Conservation (phyloP, 2,888 invertebrate genomes). For the Eupithecia abbreviata region DNA sequence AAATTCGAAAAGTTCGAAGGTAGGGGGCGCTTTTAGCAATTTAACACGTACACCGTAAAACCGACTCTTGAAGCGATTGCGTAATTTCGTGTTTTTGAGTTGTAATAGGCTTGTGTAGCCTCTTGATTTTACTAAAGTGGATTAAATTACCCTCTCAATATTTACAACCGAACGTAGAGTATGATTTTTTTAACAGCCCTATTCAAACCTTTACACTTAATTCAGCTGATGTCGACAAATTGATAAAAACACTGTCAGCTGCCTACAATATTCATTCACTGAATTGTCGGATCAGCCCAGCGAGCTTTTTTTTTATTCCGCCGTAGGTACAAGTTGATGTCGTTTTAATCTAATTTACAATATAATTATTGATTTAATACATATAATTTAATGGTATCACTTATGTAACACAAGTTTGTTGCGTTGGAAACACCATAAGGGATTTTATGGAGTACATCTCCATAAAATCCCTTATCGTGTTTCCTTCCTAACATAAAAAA, state of each 20-base stretch:
- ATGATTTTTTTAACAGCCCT: not conserved
- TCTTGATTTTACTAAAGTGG: conserved; percentile 19
- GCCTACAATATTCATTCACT: not conserved
- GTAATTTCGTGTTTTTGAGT: conserved; percentile 48
- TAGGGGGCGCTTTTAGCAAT: conserved; percentile 46
- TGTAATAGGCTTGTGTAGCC: conserved; percentile 40
- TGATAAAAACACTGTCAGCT: not conserved
- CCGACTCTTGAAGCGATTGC: conserved; percentile 46
- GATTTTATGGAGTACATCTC: too few species aligned
- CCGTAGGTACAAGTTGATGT: too few species aligned
- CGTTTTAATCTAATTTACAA: too few species aligned
- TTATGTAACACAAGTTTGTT: too few species aligned
- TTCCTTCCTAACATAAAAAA: too few species aligned
- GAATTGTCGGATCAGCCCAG: not conserved
- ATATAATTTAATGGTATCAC: too few species aligned
- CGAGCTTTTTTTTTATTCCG: not conserved
- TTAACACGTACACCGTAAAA: conserved; percentile 49
- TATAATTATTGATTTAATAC: too few species aligned
- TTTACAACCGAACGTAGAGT: not conserved
- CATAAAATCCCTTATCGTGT: too few species aligned
- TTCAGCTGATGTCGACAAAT: not conserved
- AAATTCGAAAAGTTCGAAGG: conserved; percentile 54
- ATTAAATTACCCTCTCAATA: conserved; percentile 16
- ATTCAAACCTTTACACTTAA: not conserved
- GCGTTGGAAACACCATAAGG: too few species aligned